These are phyloP conservation scores for Acleris laterana DNA, from an alignment of 2,888 invertebrate genomes.

Conservation along the genomic window DNA sequence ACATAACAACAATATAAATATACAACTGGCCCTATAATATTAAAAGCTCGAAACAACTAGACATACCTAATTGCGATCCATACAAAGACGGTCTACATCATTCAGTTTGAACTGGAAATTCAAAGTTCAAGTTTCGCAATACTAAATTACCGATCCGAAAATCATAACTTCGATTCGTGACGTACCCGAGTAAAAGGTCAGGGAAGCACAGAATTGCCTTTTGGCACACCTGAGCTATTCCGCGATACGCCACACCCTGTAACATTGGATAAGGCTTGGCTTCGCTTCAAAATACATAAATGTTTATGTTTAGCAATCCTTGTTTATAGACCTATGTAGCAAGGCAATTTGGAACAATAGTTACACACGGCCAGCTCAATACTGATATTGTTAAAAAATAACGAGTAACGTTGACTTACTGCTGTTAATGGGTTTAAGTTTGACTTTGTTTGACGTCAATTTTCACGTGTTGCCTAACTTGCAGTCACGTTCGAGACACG, in stretches of 20 bases:
- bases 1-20: too few relatives aligned
- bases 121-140: not conserved
- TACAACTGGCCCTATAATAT: too few relatives aligned
- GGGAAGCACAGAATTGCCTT: conserved; percentile 42
- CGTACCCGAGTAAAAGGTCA: conserved; percentile 49
- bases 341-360: conserved; percentile 21
- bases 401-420: not conserved
- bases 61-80: too few relatives aligned
- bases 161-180: conserved; percentile 38
- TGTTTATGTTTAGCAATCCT: conserved; percentile 22
- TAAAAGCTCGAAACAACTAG: too few relatives aligned
- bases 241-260: conserved; percentile 30
- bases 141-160: conserved; percentile 30
- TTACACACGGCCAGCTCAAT: conserved; percentile 6
- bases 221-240: conserved; percentile 18
- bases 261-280: conserved; percentile 14
- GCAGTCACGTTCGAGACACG: conserved; percentile 22
- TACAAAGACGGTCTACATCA: too few relatives aligned
- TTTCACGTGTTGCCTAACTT: conserved; percentile 9
- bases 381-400: not conserved
- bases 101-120: conserved; percentile 3
- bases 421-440: not conserved
- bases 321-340: conserved; percentile 14
- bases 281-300: conserved; percentile 21
- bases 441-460: conserved; percentile 5